Conservation (phyloP, 2,888 invertebrate genomes). For the Cheilosia soror region DNA sequence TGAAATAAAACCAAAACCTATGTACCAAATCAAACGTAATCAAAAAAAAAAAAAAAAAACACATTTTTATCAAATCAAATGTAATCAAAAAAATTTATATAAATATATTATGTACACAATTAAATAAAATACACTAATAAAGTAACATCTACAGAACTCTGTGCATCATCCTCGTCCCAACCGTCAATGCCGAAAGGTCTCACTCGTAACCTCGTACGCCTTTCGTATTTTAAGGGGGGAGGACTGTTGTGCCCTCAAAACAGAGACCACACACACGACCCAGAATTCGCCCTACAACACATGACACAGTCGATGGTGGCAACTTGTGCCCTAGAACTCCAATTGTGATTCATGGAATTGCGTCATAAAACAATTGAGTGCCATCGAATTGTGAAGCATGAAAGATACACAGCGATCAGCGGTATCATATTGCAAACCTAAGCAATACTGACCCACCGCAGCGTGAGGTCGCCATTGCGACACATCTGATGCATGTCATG, state of each 20-base stretch:
- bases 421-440: no score
- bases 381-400: no score
- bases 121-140: not conserved
- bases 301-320: no score
- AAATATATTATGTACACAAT: not conserved
- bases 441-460: no score
- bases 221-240: constrained; percentile 2
- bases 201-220: not conserved
- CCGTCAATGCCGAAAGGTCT: not conserved
- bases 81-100: not conserved
- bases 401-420: no score
- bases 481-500: no score
- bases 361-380: no score
- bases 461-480: no score
- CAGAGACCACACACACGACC: not conserved
- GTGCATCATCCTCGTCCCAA: no score
- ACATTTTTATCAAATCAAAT: not conserved
- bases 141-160: not conserved
- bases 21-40: not conserved
- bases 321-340: no score
- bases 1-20: not conserved
- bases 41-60: not conserved
- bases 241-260: constrained; percentile 2
- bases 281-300: no score
- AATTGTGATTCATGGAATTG: no score